These are phyloP conservation scores for Telenomus remus DNA, from an alignment of 1,140 invertebrate species.

Conservation along the genomic window DNA sequence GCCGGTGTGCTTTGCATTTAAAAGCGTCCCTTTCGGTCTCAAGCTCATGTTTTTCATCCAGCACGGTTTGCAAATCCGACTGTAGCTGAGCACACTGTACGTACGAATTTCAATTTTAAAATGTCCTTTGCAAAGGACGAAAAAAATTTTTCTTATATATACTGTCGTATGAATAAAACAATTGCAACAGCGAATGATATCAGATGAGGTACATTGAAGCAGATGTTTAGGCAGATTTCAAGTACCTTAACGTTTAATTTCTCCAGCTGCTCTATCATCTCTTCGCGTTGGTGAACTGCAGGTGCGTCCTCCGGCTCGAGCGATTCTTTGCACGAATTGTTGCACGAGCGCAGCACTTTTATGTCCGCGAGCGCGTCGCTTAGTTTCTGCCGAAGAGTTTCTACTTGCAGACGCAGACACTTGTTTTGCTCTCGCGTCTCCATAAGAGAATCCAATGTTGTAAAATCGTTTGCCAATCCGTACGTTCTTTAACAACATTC, in stretches of 20 bases:
- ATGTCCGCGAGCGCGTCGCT: slow-evolving; percentile 84
- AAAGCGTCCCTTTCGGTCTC: slow-evolving; percentile 89
- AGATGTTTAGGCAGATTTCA: too few species aligned
- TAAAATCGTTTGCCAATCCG: slow-evolving; percentile 35
- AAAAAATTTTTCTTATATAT: too few species aligned
- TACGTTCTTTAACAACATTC: slow-evolving; percentile 17
- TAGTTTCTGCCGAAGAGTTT: slow-evolving; percentile 82
- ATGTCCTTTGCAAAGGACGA: background rate
- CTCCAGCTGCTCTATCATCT: slow-evolving; percentile 83
- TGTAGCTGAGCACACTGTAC: slow-evolving; percentile 80
- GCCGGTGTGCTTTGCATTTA: slow-evolving; percentile 87
- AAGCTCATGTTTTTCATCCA: slow-evolving; percentile 92
- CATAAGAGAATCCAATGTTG: slow-evolving; percentile 73
- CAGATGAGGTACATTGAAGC: too few species aligned
- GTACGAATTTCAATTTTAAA: background rate
- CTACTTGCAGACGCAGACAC: slow-evolving; percentile 80
- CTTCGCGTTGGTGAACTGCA: slow-evolving; percentile 78
- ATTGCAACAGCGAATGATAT: background rate
- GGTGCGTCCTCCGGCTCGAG: slow-evolving; percentile 63
- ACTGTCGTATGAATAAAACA: slow-evolving; percentile 1
- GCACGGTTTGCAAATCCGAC: slow-evolving; percentile 83
- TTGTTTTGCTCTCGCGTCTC: slow-evolving; percentile 82
- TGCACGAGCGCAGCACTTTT: slow-evolving; percentile 77
- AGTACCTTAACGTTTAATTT: slow-evolving; percentile 79
- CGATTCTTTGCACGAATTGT: slow-evolving; percentile 59